Percentiles rank a stretch among this genome's conserved stretches.
These are phyloP conservation scores for Hydropsyche betteni DNA, from an alignment of 2,888 invertebrate species.

Conservation along the genomic window DNA sequence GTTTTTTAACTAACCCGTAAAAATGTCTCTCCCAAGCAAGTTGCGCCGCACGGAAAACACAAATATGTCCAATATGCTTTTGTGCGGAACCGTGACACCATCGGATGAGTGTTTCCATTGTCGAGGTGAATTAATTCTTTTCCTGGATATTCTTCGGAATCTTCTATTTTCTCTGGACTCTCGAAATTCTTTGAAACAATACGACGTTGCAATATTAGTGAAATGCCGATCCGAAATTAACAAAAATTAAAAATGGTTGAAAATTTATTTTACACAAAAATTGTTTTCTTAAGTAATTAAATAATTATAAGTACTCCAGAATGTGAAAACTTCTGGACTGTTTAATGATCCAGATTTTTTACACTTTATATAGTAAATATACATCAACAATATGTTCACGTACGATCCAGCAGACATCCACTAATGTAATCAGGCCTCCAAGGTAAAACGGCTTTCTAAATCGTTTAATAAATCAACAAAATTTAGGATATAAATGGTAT, in stretches of 20 bases:
- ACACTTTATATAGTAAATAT: no score
- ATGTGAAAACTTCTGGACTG: no score
- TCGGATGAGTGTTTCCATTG: conserved; percentile 60
- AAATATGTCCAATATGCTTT: conserved; percentile 62
- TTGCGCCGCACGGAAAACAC: conserved; percentile 66
- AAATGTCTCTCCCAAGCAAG: conserved; percentile 62
- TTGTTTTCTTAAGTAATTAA: background rate
- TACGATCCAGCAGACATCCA: no score
- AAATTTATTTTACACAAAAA: background rate
- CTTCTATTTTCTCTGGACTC: background rate
- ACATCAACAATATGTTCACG: no score
- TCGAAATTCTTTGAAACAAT: no score
- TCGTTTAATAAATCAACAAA: background rate
- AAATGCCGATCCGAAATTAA: no score
- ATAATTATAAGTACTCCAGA: background rate
- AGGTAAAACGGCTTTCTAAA: no score
- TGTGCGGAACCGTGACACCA: conserved; percentile 64
- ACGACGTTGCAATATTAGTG: no score
- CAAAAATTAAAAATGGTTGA: no score
- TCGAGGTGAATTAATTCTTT: conserved; percentile 57
- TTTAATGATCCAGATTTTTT: no score
- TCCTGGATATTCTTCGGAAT: conserved; percentile 41
- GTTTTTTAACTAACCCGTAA: conserved; percentile 57
- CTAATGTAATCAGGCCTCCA: no score
- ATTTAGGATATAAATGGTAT: conserved; percentile 1